A percentile compares a stretch with the other conserved stretches of the same genome.
These are phyloP conservation scores for Synanthedon vespiformis DNA, from an alignment of 2,888 invertebrate species.

Conservation along the genomic window DNA sequence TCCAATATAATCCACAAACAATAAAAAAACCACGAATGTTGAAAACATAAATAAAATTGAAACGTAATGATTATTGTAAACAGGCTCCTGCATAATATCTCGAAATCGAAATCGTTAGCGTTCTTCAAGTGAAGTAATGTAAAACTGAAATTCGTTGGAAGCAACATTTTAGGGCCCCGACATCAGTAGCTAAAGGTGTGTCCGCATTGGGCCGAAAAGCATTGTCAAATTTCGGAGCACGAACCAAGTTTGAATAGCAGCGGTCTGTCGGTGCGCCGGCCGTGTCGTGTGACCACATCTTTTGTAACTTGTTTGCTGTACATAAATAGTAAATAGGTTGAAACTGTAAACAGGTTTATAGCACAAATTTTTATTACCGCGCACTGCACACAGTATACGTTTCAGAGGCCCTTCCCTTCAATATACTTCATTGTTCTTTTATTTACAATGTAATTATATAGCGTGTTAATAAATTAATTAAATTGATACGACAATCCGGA, in stretches of 20 bases:
- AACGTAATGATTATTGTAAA: too few relatives aligned
- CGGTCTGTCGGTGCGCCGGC: slow-evolving; percentile 8
- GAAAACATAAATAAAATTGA: too few relatives aligned
- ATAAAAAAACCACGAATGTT: too few relatives aligned
- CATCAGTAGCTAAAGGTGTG: slow-evolving; percentile 43
- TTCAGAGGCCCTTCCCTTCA: slow-evolving; percentile 1
- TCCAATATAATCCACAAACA: too few relatives aligned
- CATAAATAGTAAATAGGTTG: slow-evolving; percentile 49
- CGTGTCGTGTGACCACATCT: slow-evolving; percentile 42
- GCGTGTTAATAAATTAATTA: too few relatives aligned
- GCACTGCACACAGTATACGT: slow-evolving; percentile 7
- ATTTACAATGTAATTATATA: too few relatives aligned
- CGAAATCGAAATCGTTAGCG: too few relatives aligned
- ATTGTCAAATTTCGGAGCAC: slow-evolving; percentile 56
- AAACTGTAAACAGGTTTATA: slow-evolving; percentile 46
- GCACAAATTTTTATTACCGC: slow-evolving; percentile 37
- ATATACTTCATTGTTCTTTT: too few relatives aligned
- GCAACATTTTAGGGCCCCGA: slow-evolving; percentile 32
- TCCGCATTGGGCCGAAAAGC: slow-evolving; percentile 47
- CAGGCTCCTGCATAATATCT: too few relatives aligned
- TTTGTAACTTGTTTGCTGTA: slow-evolving; percentile 46
- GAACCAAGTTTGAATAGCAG: slow-evolving; percentile 38
- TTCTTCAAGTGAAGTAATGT: too few relatives aligned
- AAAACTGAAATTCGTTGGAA: neutral
- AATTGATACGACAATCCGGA: too few relatives aligned